A percentile compares a stretch with the other conserved stretches of the same genome.
phyloP scores from a whole-genome alignment of 2,113 vertebrate genomes.

The Hippocampus mohnikei region DNA sequence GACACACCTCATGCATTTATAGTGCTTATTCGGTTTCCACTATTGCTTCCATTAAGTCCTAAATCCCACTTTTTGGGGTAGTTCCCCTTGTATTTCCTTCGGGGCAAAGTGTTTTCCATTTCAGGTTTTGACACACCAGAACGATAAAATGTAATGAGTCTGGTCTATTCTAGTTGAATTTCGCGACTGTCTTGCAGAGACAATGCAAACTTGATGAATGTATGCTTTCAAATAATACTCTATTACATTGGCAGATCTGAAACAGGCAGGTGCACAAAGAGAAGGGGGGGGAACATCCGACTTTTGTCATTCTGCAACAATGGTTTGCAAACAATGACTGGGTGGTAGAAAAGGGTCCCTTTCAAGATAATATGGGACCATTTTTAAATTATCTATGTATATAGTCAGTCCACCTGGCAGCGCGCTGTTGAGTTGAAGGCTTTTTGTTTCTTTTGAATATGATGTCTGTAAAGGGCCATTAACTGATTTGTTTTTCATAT shows the following conservation, averaged over 20 bases:
- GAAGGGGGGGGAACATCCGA: not conserved
- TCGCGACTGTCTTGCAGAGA: slow-evolving; percentile 13
- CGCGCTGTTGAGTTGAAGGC: slow-evolving; percentile 47
- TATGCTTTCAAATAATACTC: slow-evolving; percentile 28
- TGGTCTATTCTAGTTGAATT: not conserved
- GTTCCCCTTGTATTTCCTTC: not conserved
- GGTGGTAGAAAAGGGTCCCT: slow-evolving; percentile 32
- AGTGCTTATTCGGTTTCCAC: not conserved
- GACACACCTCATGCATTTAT: too few species aligned
- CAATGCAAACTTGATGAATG: slow-evolving; percentile 16
- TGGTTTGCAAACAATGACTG: slow-evolving; percentile 36
- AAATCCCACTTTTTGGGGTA: not conserved
- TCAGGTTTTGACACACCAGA: not conserved
- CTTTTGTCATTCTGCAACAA: slow-evolving; percentile 24
- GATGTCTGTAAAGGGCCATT: slow-evolving; percentile 52
- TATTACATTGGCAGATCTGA: not conserved
- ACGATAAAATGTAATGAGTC: slow-evolving; percentile 2
- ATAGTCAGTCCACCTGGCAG: slow-evolving; percentile 43
- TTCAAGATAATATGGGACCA: slow-evolving; percentile 31
- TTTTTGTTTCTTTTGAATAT: slow-evolving; percentile 51
- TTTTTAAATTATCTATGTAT: slow-evolving; percentile 51
- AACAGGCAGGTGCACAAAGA: slow-evolving; percentile 20
- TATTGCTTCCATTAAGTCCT: not conserved
- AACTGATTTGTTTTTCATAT: slow-evolving; percentile 55
- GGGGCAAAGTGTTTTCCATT: not conserved